Conservation (phyloP, 92 coral and sea anemone species). For the Epizoanthus fatuus region DNA sequence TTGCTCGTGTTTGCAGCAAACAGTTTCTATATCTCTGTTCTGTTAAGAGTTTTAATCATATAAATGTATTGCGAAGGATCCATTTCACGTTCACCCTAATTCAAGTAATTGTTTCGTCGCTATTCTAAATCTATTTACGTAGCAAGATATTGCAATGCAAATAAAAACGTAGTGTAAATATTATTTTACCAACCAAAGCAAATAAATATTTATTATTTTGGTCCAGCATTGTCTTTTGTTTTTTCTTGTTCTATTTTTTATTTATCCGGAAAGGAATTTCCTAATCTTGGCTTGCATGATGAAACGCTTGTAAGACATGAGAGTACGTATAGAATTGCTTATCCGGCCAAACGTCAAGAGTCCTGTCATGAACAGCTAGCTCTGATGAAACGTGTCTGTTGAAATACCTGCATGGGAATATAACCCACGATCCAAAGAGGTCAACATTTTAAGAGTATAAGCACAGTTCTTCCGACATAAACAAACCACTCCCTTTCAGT, state of each 20-base stretch:
- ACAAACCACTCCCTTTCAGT: too few species aligned
- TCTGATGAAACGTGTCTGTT: background rate
- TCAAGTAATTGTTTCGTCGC: conserved; percentile 15
- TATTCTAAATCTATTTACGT: background rate
- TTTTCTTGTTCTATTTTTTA: background rate
- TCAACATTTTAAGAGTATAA: too few species aligned
- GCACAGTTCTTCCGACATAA: too few species aligned
- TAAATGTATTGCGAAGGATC: background rate
- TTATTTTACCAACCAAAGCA: too few species aligned
- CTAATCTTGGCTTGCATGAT: conserved; percentile 6
- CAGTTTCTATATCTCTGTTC: too few species aligned
- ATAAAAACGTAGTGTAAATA: background rate
- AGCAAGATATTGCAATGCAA: background rate
- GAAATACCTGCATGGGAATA: background rate
- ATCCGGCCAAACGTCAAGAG: background rate
- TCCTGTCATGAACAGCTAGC: background rate
- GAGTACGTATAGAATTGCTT: background rate
- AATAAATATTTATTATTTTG: too few species aligned
- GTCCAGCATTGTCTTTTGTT: background rate
- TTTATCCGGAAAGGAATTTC: background rate
- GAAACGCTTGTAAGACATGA: background rate
- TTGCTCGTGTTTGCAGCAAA: background rate
- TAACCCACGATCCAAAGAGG: too few species aligned
- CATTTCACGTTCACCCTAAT: background rate
- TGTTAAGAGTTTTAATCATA: too few species aligned